Conservation (phyloP, 2,888 invertebrate genomes). For the Cryptophagus acutangulus region DNA sequence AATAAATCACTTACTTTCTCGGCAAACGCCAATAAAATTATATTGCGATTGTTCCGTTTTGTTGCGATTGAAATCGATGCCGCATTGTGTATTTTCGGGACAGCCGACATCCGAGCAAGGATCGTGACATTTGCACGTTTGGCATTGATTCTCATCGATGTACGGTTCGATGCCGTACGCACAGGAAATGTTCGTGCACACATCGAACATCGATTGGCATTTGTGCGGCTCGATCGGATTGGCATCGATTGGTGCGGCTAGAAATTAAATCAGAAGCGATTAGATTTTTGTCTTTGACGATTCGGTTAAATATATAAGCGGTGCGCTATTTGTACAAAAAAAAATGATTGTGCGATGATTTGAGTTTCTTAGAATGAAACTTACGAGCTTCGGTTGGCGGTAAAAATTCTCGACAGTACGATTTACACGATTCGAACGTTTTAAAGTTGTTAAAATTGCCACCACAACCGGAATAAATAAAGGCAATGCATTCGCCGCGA, state of each 20-base stretch:
- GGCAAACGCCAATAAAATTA: slow-evolving; percentile 59
- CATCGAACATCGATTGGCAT: slow-evolving; percentile 56
- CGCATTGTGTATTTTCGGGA: slow-evolving; percentile 62
- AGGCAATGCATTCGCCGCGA: slow-evolving; percentile 67
- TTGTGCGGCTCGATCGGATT: slow-evolving; percentile 38
- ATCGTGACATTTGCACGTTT: slow-evolving; percentile 67
- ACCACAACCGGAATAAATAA: slow-evolving; percentile 82
- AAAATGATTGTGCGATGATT: not conserved
- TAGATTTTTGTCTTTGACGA: not conserved
- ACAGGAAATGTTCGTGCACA: slow-evolving; percentile 63
- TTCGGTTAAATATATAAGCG: not conserved
- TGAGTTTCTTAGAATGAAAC: slow-evolving; percentile 21
- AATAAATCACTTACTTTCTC: slow-evolving; percentile 58
- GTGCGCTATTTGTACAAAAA: not conserved
- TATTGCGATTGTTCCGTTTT: no score
- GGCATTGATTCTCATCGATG: slow-evolving; percentile 60
- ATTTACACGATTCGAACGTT: slow-evolving; percentile 65
- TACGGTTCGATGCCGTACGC: slow-evolving; percentile 65
- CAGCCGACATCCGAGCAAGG: slow-evolving; percentile 66
- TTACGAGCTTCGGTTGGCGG: slow-evolving; percentile 38
- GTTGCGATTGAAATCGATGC: slow-evolving; percentile 55
- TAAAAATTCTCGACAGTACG: slow-evolving; percentile 51
- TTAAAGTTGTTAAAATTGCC: slow-evolving; percentile 84
- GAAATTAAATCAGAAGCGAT: slow-evolving; percentile 5
- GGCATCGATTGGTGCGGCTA: slow-evolving; percentile 16